Base-by-base conservation (phyloP, 2,113 vertebrate genomes). In the Takifugu flavidus region DNA sequence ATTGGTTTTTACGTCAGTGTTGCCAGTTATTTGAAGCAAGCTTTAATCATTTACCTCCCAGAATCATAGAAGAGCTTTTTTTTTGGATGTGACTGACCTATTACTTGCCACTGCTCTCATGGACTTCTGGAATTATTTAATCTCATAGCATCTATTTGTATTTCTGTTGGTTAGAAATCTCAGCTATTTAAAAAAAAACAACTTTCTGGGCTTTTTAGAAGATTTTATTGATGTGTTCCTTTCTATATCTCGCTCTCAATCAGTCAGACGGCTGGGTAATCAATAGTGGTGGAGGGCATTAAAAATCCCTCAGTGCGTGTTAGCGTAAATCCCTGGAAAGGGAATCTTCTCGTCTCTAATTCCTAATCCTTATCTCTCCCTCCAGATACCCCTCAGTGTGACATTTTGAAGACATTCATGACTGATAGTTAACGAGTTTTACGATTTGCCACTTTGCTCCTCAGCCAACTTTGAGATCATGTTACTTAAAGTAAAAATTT, bases 311-410 rank as follows among this genome's bases (percentile, higher is more conserved):
- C 2, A 11, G 59, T 67, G 64, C 69, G 63, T 57, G 80, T 80
- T 62, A 71, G 74, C 72, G 75, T 79, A 73, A 79, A 71, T 79
- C 81, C 50, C 31, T 52, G 12, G 53, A 57, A 56, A 51, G 7
- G 25, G 64, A 49, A 54, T 72, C 59, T 39, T 75, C 75, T 65
- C 45, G 5, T n/a, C 51, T 59, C 70, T 56, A 74, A 79, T 75
- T 76, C 78, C 67, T 57, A 62, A 62, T 68, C 57, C 82, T 84
- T 85, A 84, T 87, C 86, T 72, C 0, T 71, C 63, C 52, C 66
- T 44, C 60, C 83, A 85, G 84, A 86, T 79, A 59, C 68, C 71
- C 81, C 72, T 86, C 74, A 80, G 74, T 86, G 82, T 80, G 82
- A 77, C 77, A 47, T 79, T 67, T 73, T 59, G 52, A 73, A 82